These are phyloP conservation scores for Cheirogaleus major DNA, from an alignment of 2,797 vertebrate species.

Conservation along the genomic window DNA sequence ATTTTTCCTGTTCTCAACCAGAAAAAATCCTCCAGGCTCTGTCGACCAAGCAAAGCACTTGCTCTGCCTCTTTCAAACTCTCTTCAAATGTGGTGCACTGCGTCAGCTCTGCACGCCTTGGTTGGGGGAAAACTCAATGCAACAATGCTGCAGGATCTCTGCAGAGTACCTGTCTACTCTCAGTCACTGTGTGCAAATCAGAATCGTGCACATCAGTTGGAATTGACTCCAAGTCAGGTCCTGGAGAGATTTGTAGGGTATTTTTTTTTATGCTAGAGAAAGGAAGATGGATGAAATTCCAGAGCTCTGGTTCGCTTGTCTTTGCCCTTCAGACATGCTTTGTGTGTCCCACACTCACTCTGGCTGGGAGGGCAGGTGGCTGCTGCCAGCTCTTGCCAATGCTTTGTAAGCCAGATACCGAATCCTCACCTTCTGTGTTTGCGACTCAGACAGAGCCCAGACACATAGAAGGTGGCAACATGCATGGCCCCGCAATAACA, in stretches of 20 bases:
- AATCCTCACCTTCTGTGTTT: not conserved
- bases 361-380: not conserved
- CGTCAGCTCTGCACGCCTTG: accelerated
- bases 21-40: not conserved
- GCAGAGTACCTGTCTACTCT: not conserved
- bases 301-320: not conserved
- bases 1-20: not conserved
- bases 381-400: not conserved
- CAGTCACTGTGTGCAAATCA: not conserved
- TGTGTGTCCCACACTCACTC: not conserved
- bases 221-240: not conserved
- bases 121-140: not conserved
- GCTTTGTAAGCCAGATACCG: not conserved
- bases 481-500: accelerated
- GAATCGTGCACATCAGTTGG: accelerated
- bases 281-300: not conserved
- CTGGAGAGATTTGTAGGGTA: not conserved
- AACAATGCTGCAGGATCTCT: accelerated
- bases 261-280: not conserved
- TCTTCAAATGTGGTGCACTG: not conserved
- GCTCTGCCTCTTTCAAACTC: not conserved
- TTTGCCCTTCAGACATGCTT: not conserved
- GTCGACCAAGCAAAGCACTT: not conserved
- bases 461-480: not conserved
- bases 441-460: not conserved